Evolutionary conservation across 2,888 invertebrate genomes (phyloP).

Genomic region (Drosophila cyrtoloma): DNA sequence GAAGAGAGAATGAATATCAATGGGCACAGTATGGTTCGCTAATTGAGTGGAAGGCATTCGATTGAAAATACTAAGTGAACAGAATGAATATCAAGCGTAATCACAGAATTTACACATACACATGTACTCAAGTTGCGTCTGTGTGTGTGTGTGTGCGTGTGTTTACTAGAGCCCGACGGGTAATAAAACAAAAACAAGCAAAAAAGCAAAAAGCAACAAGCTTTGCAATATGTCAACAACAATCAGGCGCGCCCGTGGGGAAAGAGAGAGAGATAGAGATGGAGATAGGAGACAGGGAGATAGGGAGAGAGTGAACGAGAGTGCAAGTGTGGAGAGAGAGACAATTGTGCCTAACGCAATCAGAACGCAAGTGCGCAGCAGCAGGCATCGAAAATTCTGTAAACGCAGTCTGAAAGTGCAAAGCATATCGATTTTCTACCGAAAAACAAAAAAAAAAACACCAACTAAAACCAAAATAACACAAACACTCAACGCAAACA

Average conservation of each 20-base stretch:
- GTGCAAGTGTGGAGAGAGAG: neutral
- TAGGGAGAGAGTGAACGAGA: neutral
- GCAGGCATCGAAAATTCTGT: constrained; percentile 12
- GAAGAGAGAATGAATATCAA: constrained; percentile 5
- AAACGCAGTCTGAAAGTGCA: constrained; percentile 23
- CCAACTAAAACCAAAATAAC: neutral
- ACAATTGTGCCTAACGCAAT: constrained; percentile 53
- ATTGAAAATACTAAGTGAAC: constrained; percentile 5
- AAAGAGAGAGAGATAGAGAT: neutral
- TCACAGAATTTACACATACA: neutral
- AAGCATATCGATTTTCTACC: constrained; percentile 63
- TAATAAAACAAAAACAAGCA: constrained; percentile 16
- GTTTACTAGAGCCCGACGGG: constrained; percentile 36
- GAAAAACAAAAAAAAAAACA: neutral
- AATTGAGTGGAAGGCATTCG: constrained; percentile 4
- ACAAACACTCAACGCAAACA: constrained; percentile 27
- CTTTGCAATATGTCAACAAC: constrained; percentile 51
- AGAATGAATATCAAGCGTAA: constrained; percentile 19
- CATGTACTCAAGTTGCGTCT: neutral
- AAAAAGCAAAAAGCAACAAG: constrained; percentile 34
- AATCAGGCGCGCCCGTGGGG: constrained; percentile 18
- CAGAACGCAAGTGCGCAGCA: constrained; percentile 49
- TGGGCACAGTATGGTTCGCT: neutral
- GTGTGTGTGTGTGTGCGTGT: constrained; percentile 8
- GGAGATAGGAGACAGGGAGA: neutral